A percentile compares a stretch with the other conserved stretches of the same genome.
Evolutionary conservation across 2,797 vertebrate genomes (phyloP).

Genomic region (Tokudaia tokunoshimensis): DNA sequence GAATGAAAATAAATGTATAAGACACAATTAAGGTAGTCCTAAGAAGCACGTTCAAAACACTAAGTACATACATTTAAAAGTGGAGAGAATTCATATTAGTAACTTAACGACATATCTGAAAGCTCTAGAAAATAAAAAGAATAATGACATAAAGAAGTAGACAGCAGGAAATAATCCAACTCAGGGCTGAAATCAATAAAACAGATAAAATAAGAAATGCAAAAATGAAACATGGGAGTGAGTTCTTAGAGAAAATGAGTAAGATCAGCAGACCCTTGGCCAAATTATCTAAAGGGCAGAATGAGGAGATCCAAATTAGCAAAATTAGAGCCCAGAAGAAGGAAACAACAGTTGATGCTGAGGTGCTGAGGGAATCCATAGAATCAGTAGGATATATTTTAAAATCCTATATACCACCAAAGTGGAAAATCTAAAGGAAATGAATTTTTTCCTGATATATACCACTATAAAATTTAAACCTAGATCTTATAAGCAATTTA

Average conservation of each 20-base stretch:
- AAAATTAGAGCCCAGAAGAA: not conserved
- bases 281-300: not conserved
- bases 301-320: not conserved
- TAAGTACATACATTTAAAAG: not conserved
- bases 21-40: not conserved
- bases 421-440: not conserved
- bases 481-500: not conserved
- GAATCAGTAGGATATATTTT: not conserved
- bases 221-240: no score
- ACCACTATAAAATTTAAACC: not conserved
- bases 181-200: not conserved
- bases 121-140: not conserved
- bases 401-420: not conserved
- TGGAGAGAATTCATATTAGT: not conserved
- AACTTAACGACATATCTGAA: not conserved
- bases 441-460: not conserved
- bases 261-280: not conserved
- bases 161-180: not conserved
- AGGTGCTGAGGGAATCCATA: not conserved
- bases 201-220: not conserved
- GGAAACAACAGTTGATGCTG: not conserved
- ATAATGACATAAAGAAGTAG: not conserved
- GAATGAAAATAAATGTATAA: not conserved
- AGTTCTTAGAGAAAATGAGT: not conserved
- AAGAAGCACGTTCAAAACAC: not conserved